Percentiles rank a stretch among this genome's conserved stretches.
Evolutionary conservation across 2,888 invertebrate genomes (phyloP).

Genomic region (Neria commutata): DNA sequence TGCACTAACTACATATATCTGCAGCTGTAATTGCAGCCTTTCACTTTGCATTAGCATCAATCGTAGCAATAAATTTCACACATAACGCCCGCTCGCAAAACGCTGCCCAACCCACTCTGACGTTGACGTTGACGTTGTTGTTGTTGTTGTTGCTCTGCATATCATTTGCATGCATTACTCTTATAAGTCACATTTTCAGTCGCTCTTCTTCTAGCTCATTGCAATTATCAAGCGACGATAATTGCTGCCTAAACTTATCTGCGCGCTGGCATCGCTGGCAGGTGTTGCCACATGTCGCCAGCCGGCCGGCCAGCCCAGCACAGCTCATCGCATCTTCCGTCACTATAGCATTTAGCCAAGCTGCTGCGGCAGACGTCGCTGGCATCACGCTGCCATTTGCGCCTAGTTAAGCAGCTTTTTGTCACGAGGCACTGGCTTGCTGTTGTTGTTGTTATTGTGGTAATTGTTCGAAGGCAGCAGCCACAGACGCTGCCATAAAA

Average conservation of each 20-base stretch:
- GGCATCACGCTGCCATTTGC: not conserved
- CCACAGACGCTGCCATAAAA: not conserved
- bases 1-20: too few species aligned
- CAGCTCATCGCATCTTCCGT: not conserved
- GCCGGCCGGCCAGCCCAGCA: not conserved
- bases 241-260: not conserved
- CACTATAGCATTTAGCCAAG: not conserved
- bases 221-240: not conserved
- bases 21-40: too few species aligned
- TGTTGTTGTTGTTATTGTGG: not conserved
- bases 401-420: constrained; percentile 2
- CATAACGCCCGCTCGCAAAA: not conserved
- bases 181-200: not conserved
- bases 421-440: too few species aligned
- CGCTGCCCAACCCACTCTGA: not conserved
- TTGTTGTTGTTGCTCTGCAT: not conserved
- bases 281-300: not conserved
- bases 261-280: not conserved
- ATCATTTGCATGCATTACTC: not conserved
- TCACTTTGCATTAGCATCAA: too few species aligned
- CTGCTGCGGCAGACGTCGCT: not conserved
- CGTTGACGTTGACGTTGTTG: too few species aligned
- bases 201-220: too few species aligned
- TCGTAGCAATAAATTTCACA: not conserved
- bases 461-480: not conserved